A percentile compares a stretch with the other conserved stretches of the same genome.
Conservation (phyloP, 2,797 vertebrate species). For the Botia kubotai region DNA sequence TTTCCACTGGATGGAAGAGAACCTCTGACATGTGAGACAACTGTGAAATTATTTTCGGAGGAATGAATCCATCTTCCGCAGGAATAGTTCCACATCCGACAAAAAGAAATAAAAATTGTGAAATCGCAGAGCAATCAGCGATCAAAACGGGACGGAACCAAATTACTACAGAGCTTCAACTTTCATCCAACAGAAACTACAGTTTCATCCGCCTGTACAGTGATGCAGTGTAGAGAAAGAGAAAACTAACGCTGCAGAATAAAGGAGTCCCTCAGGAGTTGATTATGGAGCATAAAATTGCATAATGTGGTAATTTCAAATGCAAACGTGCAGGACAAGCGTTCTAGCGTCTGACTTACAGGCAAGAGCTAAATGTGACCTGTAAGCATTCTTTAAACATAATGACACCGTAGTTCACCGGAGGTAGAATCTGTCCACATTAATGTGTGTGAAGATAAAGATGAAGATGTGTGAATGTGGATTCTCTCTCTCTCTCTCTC, state of each 20-base stretch:
- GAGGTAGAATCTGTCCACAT: background rate
- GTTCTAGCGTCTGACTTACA: slow-evolving; percentile 69
- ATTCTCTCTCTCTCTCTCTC: background rate
- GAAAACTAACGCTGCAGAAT: background rate
- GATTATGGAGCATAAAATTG: slow-evolving; percentile 76
- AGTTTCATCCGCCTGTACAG: slow-evolving; percentile 30
- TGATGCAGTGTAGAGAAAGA: slow-evolving; percentile 46
- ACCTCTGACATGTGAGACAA: slow-evolving; percentile 65
- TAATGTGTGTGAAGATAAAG: background rate
- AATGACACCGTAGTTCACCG: slow-evolving; percentile 69
- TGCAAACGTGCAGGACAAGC: slow-evolving; percentile 74
- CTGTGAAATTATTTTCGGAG: slow-evolving; percentile 68
- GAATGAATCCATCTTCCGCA: slow-evolving; percentile 51
- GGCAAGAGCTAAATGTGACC: slow-evolving; percentile 74
- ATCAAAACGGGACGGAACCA: slow-evolving; percentile 49
- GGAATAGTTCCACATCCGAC: slow-evolving; percentile 55
- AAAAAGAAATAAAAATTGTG: slow-evolving; percentile 66
- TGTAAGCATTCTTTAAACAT: slow-evolving; percentile 78
- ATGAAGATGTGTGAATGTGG: background rate
- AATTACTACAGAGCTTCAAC: slow-evolving; percentile 50
- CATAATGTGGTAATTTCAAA: slow-evolving; percentile 78
- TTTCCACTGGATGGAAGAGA: slow-evolving; percentile 20
- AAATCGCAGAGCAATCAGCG: slow-evolving; percentile 71
- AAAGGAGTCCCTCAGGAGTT: slow-evolving; percentile 72
- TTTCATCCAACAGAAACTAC: slow-evolving; percentile 6